Percentiles rank a stretch among this genome's conserved stretches.
phyloP scores from a whole-genome alignment of 2,888 invertebrate genomes.

The Esperia sulphurella region DNA sequence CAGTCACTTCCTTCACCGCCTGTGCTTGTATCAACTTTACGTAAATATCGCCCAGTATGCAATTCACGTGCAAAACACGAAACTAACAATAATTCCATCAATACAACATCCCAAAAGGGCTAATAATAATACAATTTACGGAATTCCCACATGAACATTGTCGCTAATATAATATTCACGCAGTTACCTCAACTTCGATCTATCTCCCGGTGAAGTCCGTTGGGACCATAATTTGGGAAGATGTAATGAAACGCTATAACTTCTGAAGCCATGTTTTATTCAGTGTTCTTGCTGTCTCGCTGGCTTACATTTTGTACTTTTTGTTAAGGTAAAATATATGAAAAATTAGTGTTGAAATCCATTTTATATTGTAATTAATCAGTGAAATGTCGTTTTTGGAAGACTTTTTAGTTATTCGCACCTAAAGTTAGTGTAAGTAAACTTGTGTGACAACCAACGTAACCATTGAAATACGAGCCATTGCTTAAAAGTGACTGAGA shows the following conservation, averaged over 20 bases:
- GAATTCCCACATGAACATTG: slow-evolving; percentile 31
- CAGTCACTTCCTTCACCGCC: not conserved
- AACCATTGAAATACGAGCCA: too few relatives aligned
- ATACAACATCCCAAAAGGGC: slow-evolving; percentile 8
- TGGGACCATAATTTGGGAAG: slow-evolving; percentile 44
- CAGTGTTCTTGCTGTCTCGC: slow-evolving; percentile 16
- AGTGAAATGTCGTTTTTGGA: too few relatives aligned
- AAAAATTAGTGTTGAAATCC: not conserved
- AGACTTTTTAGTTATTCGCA: too few relatives aligned
- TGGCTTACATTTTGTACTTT: not conserved
- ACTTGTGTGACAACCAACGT: too few relatives aligned
- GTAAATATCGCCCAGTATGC: not conserved
- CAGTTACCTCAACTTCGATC: slow-evolving; percentile 39
- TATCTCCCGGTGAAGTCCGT: slow-evolving; percentile 29
- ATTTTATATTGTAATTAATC: too few relatives aligned
- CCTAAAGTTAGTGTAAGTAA: too few relatives aligned
- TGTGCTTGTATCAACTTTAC: not conserved
- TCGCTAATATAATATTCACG: slow-evolving; percentile 45
- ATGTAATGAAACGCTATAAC: slow-evolving; percentile 53
- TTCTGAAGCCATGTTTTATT: slow-evolving; percentile 44
- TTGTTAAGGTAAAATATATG: not conserved
- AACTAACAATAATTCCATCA: not conserved
- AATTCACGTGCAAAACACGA: not conserved
- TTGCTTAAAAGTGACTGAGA: too few relatives aligned
- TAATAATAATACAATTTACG: slow-evolving; percentile 26